Evolutionary conservation across 1,140 invertebrate species (phyloP), one percentile per base, ranked within the genome.

Genomic region (Venturia canescens): DNA sequence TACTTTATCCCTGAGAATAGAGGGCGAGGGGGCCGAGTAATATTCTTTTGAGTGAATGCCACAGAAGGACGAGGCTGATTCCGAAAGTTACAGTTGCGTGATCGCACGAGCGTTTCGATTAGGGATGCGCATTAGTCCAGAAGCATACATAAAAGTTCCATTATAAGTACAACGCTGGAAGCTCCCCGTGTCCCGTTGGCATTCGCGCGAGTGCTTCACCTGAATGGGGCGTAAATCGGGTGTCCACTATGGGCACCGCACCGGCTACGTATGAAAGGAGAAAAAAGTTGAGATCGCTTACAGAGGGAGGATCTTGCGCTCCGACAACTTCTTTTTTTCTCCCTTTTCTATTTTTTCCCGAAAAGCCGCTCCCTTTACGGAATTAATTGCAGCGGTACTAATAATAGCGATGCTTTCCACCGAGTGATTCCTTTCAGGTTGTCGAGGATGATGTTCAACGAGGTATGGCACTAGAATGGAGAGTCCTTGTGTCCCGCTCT

Each of bases 341-440:
- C 57, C 66, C 31, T n/a, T n/a, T n/a, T n/a, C n/a, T n/a, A n/a
- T 63, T 63, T 63, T 26, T 18, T 63, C 13, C 53, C 67, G n/a
- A 50, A 16, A 34, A 31, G 50, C n/a, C 38, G 63, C 67, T 23
- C 34, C 74, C 27, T 67, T 66, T 74, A 48, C 26, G 34, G 66
- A 83, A 84, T 83, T 80, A 79, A 83, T 84, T 81, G 82, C 44
- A 81, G 6, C 60, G 72, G 26, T 9, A 7, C 0, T 11, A 57
- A 80, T 21, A 82, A 83, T 80, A 67, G 48, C 27, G 60, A 67
- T 69, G 57, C 44, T 82, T 79, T 83, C 82, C 75, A 44, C 72
- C 23, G 48, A 71, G 78, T 78, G 74, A 23, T 9, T 71, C 57
- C 50, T 67, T 77, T 69, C 79, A 84, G 69, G 71, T 53, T 53